These are phyloP conservation scores for Helicoverpa assulta DNA, from an alignment of 2,888 invertebrate genomes.

Conservation along the genomic window DNA sequence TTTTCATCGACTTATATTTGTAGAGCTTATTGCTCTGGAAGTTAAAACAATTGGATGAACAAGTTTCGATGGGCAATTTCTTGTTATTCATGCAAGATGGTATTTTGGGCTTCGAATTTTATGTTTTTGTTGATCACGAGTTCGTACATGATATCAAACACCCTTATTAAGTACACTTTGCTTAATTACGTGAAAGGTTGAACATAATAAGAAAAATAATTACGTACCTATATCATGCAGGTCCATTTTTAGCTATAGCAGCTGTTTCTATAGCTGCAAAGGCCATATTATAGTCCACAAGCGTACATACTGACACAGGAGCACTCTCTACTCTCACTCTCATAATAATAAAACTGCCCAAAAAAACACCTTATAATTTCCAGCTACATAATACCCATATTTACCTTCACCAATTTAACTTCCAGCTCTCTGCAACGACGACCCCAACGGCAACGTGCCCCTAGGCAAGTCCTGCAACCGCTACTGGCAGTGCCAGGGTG, in stretches of 20 bases:
- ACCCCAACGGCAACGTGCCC: conserved; percentile 97
- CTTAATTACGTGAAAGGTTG: no score
- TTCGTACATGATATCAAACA: background rate
- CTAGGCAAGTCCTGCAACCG: conserved; percentile 97
- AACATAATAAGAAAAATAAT: no score
- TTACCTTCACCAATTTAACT: conserved; percentile 48
- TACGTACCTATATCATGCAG: no score
- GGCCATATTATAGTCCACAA: no score
- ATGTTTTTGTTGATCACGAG: conserved; percentile 9
- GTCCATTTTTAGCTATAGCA: no score
- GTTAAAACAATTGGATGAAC: conserved; percentile 17
- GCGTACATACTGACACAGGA: no score
- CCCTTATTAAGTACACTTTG: no score
- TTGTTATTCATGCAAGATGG: conserved; percentile 28
- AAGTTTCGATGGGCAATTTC: conserved; percentile 8
- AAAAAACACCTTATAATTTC: no score
- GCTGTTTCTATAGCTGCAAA: no score
- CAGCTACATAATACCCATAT: no score
- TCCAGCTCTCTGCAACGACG: conserved; percentile 97
- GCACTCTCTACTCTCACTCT: no score
- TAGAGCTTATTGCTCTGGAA: conserved; percentile 16
- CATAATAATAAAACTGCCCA: no score
- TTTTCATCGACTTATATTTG: conserved; percentile 15
- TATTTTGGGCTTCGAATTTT: conserved; percentile 5
- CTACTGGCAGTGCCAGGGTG: conserved; percentile 98